Evolutionary conservation across 2,797 vertebrate genomes (phyloP), one percentile per base, ranked within the genome.

Genomic region (Protonibea diacanthus): DNA sequence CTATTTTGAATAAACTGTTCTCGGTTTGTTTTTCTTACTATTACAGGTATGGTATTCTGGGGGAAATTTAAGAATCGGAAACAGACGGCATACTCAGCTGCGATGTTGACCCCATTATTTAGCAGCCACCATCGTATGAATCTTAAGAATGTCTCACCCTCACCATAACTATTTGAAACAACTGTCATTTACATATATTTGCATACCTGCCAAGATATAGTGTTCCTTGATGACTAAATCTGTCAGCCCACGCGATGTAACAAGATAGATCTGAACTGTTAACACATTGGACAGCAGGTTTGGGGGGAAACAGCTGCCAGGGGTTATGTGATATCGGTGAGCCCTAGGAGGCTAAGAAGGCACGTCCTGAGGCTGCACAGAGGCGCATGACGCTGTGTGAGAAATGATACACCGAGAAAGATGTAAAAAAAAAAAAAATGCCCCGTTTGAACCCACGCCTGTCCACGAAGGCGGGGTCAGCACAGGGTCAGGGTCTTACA

Each of bases 211-310:
- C 48, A 81, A 68, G 89, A 78, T 85, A 89, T 89, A 64, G 67
- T 65, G 79, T 89, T 87, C 71, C 84, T 68, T 57, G 72, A 87
- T 67, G 83, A 83, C 91, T 93, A 90, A 87, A 91, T 93, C 91
- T 86, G 89, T 89, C 89, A 59, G 78, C 83, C 88, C 85, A 82
- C 49, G 68, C 85, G 7, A 47, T 86, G 92, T 85, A 93, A 93
- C 88, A 68, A 67, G 92, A 93, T 83, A 83, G 85, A 90, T 58
- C 65, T 87, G 85, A 91, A 86, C 82, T 90, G 89, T 93, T 92
- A 88, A 88, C 91, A 86, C 83, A 23, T 71, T 38, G 81, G 82
- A 72, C 80, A 86, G 89, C 78, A 78, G 89, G 87, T 86, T 68
- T 85, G 67, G 33, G 71, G 71, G 23, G 72, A 64, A 82, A 85